These are phyloP conservation scores for Rachycentron canadum DNA, from an alignment of 2,797 vertebrate species.

Conservation along the genomic window DNA sequence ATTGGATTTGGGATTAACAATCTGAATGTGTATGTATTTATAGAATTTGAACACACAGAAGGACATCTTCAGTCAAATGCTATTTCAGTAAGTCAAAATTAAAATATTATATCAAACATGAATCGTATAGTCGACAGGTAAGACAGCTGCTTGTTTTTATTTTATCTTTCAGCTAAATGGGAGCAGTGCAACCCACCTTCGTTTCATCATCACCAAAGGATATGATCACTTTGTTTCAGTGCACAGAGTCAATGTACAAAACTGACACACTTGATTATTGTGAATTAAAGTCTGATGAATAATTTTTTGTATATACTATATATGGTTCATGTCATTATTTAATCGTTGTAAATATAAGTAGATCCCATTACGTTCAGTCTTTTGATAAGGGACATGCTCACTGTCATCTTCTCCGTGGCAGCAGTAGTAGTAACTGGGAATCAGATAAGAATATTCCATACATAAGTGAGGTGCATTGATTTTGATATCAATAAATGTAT, in stretches of 20 bases:
- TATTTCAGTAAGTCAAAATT: slow-evolving; percentile 87
- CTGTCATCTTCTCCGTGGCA: background rate
- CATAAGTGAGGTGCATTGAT: slow-evolving; percentile 25
- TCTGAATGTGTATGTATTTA: slow-evolving; percentile 26
- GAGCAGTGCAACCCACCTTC: slow-evolving; percentile 88
- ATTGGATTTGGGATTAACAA: slow-evolving; percentile 20
- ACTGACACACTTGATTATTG: slow-evolving; percentile 37
- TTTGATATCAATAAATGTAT: slow-evolving; percentile 26
- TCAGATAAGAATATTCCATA: slow-evolving; percentile 24
- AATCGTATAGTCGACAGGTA: background rate
- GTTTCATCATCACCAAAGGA: slow-evolving; percentile 91
- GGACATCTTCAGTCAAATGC: slow-evolving; percentile 91
- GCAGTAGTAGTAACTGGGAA: slow-evolving; percentile 1
- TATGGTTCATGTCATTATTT: slow-evolving; percentile 26
- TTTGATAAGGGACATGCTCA: slow-evolving; percentile 3
- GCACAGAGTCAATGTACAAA: slow-evolving; percentile 84
- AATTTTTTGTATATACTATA: slow-evolving; percentile 24
- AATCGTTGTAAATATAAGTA: slow-evolving; percentile 10
- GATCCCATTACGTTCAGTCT: slow-evolving; percentile 21
- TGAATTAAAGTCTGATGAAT: slow-evolving; percentile 16
- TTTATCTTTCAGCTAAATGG: slow-evolving; percentile 86
- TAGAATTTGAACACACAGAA: slow-evolving; percentile 91
- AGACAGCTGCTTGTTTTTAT: slow-evolving; percentile 13
- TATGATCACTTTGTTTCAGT: slow-evolving; percentile 95
- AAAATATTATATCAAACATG: background rate